Percentiles rank a stretch among this genome's conserved stretches.
Conservation (phyloP, 2,888 invertebrate genomes). For the Phrixothrix hirtus region DNA sequence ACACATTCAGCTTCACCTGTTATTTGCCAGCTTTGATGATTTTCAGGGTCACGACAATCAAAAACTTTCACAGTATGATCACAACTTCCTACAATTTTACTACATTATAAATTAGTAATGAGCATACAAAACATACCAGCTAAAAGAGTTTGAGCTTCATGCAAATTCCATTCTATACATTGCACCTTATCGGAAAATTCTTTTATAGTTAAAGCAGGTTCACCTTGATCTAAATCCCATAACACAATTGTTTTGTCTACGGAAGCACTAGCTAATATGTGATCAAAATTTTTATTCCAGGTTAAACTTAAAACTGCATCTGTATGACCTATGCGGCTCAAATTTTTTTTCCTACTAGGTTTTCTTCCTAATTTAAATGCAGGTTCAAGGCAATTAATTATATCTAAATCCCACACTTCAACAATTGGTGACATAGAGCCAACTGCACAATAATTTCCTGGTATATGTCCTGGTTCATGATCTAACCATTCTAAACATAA, state of each 20-base stretch:
- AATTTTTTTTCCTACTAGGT: slow-evolving; percentile 73
- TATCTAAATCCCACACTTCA: slow-evolving; percentile 96
- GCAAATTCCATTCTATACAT: slow-evolving; percentile 79
- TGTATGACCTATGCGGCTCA: slow-evolving; percentile 73
- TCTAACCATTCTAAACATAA: slow-evolving; percentile 92
- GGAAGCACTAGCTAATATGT: slow-evolving; percentile 90
- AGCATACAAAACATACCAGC: slow-evolving; percentile 52
- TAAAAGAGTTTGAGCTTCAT: slow-evolving; percentile 79
- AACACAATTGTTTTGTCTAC: slow-evolving; percentile 85
- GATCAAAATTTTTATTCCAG: slow-evolving; percentile 83
- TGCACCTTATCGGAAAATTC: slow-evolving; percentile 84
- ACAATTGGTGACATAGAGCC: slow-evolving; percentile 92
- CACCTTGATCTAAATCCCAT: slow-evolving; percentile 88
- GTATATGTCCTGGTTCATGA: slow-evolving; percentile 77
- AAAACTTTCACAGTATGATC: slow-evolving; percentile 79
- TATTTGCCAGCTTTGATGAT: slow-evolving; percentile 72
- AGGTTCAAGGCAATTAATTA: slow-evolving; percentile 89
- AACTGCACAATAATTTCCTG: slow-evolving; percentile 81
- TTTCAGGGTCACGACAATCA: slow-evolving; percentile 72
- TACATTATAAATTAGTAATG: background rate
- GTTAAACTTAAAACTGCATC: slow-evolving; percentile 90
- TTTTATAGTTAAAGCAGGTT: slow-evolving; percentile 73
- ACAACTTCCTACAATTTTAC: slow-evolving; percentile 66
- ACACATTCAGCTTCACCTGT: slow-evolving; percentile 85
- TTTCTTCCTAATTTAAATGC: slow-evolving; percentile 78